Percentiles rank a stretch among this genome's conserved stretches.
Conservation (phyloP, 1,140 invertebrate genomes). For the Pentalonia nigronervosa region DNA sequence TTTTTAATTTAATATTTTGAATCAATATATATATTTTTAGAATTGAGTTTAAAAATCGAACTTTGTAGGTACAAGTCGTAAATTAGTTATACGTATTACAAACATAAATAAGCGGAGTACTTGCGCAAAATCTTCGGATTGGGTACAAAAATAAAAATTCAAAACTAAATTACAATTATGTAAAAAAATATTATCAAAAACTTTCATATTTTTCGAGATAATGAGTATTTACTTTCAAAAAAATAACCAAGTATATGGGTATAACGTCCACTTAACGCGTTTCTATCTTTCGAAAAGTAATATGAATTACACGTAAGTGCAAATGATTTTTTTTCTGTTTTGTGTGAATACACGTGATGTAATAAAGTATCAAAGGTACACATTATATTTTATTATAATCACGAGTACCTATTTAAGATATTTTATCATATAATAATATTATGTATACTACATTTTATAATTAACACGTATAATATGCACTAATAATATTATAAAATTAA, state of each 20-base stretch:
- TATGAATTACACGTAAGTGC: neutral
- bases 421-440: neutral
- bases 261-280: neutral
- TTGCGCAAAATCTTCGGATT: neutral
- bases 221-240: neutral
- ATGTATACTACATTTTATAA: neutral
- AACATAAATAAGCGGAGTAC: neutral
- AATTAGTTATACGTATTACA: neutral
- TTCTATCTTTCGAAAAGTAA: neutral
- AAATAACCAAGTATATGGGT: neutral
- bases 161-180: neutral
- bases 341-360: neutral
- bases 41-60: neutral
- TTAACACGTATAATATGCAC: too few relatives aligned
- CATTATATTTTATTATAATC: neutral
- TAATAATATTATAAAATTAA: neutral
- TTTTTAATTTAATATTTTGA: neutral
- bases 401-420: neutral
- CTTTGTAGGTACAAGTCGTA: neutral
- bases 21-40: neutral
- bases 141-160: neutral
- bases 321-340: neutral
- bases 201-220: neutral
- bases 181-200: neutral
- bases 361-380: neutral